Conservation (phyloP, 2,113 vertebrate species). For the Periophthalmus modestus region DNA sequence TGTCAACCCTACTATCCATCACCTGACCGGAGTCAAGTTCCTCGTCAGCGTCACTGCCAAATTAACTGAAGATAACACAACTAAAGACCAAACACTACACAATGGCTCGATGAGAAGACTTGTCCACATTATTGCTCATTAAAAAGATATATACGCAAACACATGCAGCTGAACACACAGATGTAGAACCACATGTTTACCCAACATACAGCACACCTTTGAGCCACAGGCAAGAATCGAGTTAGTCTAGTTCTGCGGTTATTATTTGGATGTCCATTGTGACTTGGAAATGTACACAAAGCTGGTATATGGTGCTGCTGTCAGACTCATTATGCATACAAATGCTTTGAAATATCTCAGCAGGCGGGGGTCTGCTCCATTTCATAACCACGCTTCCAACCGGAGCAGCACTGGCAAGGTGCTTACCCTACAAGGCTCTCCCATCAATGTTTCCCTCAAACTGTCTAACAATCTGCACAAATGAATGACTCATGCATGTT, state of each 20-base stretch:
- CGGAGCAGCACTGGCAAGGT: constrained; percentile 38
- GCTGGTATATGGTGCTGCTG: constrained; percentile 33
- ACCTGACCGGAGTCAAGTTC: constrained; percentile 24
- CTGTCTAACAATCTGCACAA: constrained; percentile 59
- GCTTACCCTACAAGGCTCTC: constrained; percentile 45
- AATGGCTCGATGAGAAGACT: constrained; percentile 52
- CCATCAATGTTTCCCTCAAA: constrained; percentile 42
- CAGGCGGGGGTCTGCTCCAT: constrained; percentile 14
- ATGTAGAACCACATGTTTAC: constrained; percentile 42
- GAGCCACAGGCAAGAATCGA: constrained; percentile 35
- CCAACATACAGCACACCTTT: constrained; percentile 16
- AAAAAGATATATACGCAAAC: constrained; percentile 38
- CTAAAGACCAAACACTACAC: constrained; percentile 58
- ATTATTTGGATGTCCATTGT: constrained; percentile 14
- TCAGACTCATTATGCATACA: constrained; percentile 44
- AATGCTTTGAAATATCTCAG: constrained; percentile 36
- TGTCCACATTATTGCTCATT: constrained; percentile 38
- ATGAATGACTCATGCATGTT: constrained; percentile 69
- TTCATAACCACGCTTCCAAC: constrained; percentile 17
- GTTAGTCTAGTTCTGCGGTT: constrained; percentile 48
- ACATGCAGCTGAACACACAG: constrained; percentile 72
- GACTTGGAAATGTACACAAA: constrained; percentile 30
- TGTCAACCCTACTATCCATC: constrained; percentile 36
- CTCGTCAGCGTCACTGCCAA: constrained; percentile 25
- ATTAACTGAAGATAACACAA: constrained; percentile 48